These are phyloP conservation scores for Philotrypesis tridentata DNA, from an alignment of 1,140 invertebrate genomes.

Conservation along the genomic window DNA sequence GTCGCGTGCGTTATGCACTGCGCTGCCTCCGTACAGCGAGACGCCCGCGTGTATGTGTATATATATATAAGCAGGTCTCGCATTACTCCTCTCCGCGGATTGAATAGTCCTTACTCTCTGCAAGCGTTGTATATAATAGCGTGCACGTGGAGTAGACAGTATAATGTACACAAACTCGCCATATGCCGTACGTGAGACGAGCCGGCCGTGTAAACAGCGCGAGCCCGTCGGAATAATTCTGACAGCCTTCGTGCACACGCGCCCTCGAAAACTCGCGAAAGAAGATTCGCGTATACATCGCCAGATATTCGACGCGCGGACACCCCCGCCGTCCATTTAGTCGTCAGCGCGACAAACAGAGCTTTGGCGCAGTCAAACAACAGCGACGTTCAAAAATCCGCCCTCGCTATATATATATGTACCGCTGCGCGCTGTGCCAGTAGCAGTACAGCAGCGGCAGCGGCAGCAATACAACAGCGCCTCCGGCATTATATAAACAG, in stretches of 20 bases:
- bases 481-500: conserved; percentile 4
- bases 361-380: background rate
- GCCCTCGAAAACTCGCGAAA: background rate
- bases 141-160: too few relatives aligned
- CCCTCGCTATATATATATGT: too few relatives aligned
- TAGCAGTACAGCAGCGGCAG: too few relatives aligned
- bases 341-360: background rate
- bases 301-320: too few relatives aligned
- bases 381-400: background rate
- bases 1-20: too few relatives aligned
- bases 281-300: background rate
- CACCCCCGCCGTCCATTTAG: background rate
- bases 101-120: too few relatives aligned
- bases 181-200: too few relatives aligned
- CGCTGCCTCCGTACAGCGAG: background rate
- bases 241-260: background rate
- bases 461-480: background rate
- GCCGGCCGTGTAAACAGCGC: too few relatives aligned
- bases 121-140: too few relatives aligned
- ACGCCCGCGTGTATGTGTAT: too few relatives aligned
- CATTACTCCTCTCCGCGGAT: too few relatives aligned
- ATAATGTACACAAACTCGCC: background rate
- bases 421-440: too few relatives aligned
- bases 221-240: background rate
- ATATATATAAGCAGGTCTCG: background rate